Conservation (phyloP, 35 echinoderm and acorn worm genomes). For the Ophiothrix spiculata region DNA sequence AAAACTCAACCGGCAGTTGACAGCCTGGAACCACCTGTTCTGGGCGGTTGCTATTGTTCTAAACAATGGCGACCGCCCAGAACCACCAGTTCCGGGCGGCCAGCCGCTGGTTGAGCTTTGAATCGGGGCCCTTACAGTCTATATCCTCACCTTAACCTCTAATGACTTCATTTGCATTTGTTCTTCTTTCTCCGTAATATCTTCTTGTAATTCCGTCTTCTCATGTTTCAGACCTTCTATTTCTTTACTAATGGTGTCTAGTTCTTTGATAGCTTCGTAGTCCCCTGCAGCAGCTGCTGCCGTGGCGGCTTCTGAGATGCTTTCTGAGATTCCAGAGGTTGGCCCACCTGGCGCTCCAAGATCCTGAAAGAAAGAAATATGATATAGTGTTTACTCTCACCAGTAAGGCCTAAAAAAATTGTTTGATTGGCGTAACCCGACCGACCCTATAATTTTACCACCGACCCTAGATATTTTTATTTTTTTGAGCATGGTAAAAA, state of each 20-base stretch:
- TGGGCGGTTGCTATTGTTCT: no score
- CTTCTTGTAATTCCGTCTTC: slow-evolving; percentile 76
- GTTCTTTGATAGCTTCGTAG: slow-evolving; percentile 79
- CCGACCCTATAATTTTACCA: no score
- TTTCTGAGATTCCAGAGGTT: not conserved
- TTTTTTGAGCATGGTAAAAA: no score
- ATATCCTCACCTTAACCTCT: slow-evolving; percentile 84
- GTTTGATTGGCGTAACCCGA: no score
- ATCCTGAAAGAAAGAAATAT: slow-evolving; percentile 8
- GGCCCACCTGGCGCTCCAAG: not conserved
- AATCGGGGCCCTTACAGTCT: not conserved
- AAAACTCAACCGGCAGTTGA: not conserved
- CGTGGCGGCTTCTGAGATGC: slow-evolving; percentile 12
- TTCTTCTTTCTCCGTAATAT: slow-evolving; percentile 88
- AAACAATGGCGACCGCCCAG: no score
- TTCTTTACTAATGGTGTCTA: slow-evolving; percentile 87
- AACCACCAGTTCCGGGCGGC: no score
- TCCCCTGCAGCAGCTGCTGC: slow-evolving; percentile 22
- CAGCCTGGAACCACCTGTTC: no score
- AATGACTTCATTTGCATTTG: slow-evolving; percentile 65
- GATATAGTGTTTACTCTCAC: no score
- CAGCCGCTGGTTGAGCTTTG: no score
- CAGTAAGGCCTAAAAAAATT: no score
- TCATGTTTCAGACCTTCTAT: slow-evolving; percentile 75
- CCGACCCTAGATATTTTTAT: no score